These are phyloP conservation scores for Caenorhabditis imperialis DNA, from an alignment of 2,888 invertebrate genomes.

Conservation along the genomic window DNA sequence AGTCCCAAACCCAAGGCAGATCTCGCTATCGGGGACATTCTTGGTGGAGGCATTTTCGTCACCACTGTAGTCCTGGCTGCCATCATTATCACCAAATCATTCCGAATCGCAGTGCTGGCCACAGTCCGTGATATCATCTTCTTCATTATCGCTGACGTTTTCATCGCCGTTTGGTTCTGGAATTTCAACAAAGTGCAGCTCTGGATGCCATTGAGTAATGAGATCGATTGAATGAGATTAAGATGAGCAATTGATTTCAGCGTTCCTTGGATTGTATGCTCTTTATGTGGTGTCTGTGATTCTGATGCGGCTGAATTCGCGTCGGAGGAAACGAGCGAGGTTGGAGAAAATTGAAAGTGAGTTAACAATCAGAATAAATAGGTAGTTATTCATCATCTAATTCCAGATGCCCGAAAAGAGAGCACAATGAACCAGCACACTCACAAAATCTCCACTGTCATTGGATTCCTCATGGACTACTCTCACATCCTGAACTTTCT, in stretches of 20 bases:
- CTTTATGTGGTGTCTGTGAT: constrained; percentile 81
- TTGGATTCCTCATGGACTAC: constrained; percentile 40
- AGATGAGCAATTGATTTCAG: constrained; percentile 63
- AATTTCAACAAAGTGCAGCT: constrained; percentile 80
- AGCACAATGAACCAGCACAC: constrained; percentile 36
- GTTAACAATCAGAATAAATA: neutral
- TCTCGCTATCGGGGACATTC: constrained; percentile 79
- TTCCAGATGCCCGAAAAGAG: constrained; percentile 33
- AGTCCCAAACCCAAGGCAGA: constrained; percentile 78
- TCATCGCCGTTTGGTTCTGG: constrained; percentile 80
- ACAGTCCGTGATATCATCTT: constrained; percentile 81
- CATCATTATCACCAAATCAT: constrained; percentile 81
- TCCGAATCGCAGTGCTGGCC: constrained; percentile 75
- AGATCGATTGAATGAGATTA: neutral
- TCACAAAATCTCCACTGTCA: constrained; percentile 37
- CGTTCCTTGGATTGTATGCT: constrained; percentile 80
- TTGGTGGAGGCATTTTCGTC: constrained; percentile 82
- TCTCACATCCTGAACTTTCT: constrained; percentile 31
- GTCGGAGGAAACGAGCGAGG: constrained; percentile 19
- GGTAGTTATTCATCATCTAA: constrained; percentile 4
- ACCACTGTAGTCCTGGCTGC: constrained; percentile 82
- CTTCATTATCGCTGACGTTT: constrained; percentile 80
- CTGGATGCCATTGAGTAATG: constrained; percentile 68
- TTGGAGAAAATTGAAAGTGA: constrained; percentile 17
- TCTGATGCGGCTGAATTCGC: constrained; percentile 54